Evolutionary conservation across 2,888 invertebrate species (phyloP).

Genomic region (Polia nebulosa): DNA sequence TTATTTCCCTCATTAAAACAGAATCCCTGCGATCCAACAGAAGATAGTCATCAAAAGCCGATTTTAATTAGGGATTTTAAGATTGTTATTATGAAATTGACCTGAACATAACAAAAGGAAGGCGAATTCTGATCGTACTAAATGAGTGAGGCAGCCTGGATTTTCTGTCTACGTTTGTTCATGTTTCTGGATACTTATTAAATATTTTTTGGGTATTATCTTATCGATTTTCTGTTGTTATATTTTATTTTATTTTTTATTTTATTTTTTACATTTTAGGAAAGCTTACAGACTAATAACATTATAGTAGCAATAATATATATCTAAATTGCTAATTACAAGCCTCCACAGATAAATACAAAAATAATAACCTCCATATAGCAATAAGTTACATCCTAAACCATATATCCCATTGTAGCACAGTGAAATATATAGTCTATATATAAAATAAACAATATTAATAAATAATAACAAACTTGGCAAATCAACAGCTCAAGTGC

Average conservation of each 20-base stretch:
- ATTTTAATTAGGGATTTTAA: slow-evolving; percentile 64
- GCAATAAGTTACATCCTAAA: too few species aligned
- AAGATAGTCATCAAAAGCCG: slow-evolving; percentile 57
- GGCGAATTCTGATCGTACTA: slow-evolving; percentile 26
- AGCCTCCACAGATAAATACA: too few species aligned
- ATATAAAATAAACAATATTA: too few species aligned
- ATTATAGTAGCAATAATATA: too few species aligned
- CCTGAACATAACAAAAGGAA: slow-evolving; percentile 36
- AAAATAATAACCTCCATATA: too few species aligned
- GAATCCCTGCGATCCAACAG: slow-evolving; percentile 48
- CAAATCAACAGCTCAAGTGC: too few species aligned
- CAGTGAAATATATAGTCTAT: too few species aligned
- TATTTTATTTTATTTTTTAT: not conserved
- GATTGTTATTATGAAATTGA: slow-evolving; percentile 53
- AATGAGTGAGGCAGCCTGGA: slow-evolving; percentile 31
- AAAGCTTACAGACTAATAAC: too few species aligned
- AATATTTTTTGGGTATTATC: slow-evolving; percentile 29
- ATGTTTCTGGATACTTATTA: slow-evolving; percentile 20
- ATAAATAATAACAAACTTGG: too few species aligned
- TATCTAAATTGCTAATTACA: too few species aligned
- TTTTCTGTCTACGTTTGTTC: slow-evolving; percentile 28
- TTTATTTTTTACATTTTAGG: not conserved
- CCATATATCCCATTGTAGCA: too few species aligned
- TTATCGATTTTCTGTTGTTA: not conserved
- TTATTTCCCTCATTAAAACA: slow-evolving; percentile 61